Base-by-base conservation (phyloP, 2,113 vertebrate genomes). In the Apteryx mantelli region DNA sequence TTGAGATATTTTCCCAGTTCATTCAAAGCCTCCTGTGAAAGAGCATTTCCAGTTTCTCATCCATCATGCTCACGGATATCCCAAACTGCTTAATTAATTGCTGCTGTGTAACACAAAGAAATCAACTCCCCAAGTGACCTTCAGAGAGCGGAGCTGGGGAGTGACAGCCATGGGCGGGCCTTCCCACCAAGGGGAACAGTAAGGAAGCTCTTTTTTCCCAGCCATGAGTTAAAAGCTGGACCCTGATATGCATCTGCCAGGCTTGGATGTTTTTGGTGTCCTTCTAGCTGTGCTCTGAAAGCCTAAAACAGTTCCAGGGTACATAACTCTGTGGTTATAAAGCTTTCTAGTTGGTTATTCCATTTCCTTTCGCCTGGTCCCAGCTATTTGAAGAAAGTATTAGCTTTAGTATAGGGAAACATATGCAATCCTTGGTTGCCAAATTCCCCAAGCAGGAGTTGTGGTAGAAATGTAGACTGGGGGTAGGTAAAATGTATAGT, bases 341-440 rank as follows among this genome's bases (percentile, higher is more conserved):
- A 91, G 84, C 66, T 63, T 73, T 63, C 84, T 89, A 74, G 42
- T 15, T 91, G 68, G 71, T 86, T 70, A 94, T 79, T 93, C 78
- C 58, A 71, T 55, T 95, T 89, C 56, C 46, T 69, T 92, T 79
- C 92, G 68, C 63, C 13, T 32, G 9, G 71, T 86, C 63, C 25
- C 84, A 92, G 75, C 81, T 89, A 85, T 76, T 77, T 2, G 1
- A 87, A 63, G 71, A 13, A 18, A 58, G 25, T 11, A 74, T 80
- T 83, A 81, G 38, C 63, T 63, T 53, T 89, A 34, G 10, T 70
- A 28, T 20, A 81, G n/a, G 58, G 78, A 85, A 93, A 85, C 44
- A 79, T 2, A 66, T 6, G 32, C 14, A 66, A 69, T 48, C 58
- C 46, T 91, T 82, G 58, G 68, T 89, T 82, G 40, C 56, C 1